Percentiles rank a stretch among this genome's conserved stretches.
phyloP scores from a whole-genome alignment of 2,113 vertebrate species.

The Genyomyrus donnyi region DNA sequence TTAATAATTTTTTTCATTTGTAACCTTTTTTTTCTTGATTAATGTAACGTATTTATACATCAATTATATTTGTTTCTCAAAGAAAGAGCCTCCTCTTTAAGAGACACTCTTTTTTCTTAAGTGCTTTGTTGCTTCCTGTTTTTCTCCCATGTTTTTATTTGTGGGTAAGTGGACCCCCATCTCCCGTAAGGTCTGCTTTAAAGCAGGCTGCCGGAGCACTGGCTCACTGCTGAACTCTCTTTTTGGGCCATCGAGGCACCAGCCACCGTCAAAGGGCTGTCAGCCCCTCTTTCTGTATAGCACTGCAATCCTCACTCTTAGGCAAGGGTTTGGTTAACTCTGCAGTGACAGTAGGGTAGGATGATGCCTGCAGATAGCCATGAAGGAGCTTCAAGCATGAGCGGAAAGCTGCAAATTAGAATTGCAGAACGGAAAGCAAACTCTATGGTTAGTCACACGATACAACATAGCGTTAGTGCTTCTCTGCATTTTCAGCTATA shows the following conservation, averaged over 20 bases:
- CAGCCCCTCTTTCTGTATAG: background rate
- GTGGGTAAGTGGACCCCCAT: background rate
- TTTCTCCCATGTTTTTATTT: background rate
- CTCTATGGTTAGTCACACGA: background rate
- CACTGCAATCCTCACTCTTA: background rate
- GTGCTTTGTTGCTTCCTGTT: background rate
- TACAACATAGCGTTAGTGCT: background rate
- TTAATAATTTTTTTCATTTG: background rate
- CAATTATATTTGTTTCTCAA: background rate
- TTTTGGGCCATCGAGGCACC: background rate
- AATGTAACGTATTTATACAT: conserved; percentile 3
- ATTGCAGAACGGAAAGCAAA: background rate
- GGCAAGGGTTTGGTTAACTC: background rate
- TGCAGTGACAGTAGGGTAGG: background rate
- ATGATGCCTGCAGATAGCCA: background rate
- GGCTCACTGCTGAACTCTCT: background rate
- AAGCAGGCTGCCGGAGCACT: background rate
- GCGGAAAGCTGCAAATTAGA: too few species aligned
- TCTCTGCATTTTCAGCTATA: background rate
- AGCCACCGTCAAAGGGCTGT: background rate
- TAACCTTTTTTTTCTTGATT: background rate
- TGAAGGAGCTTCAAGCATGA: background rate
- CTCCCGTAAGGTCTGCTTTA: background rate
- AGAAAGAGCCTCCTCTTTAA: background rate
- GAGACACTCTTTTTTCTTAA: background rate